These are phyloP conservation scores for Dryococelus australis DNA, from an alignment of 2,888 invertebrate species.

Conservation along the genomic window DNA sequence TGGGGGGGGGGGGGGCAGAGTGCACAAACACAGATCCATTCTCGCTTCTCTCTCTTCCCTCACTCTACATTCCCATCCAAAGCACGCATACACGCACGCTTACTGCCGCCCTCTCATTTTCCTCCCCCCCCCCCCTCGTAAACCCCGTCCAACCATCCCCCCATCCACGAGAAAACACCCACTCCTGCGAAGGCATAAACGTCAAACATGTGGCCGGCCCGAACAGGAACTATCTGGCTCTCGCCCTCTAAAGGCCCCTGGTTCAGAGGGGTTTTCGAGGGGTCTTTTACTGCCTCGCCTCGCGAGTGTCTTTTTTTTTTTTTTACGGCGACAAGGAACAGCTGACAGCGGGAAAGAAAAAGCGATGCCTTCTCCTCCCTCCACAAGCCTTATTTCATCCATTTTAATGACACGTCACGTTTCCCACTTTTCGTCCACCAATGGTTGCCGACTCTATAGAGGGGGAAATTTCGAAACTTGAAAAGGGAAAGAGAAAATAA, in stretches of 20 bases:
- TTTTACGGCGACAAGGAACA: neutral
- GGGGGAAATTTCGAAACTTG: neutral
- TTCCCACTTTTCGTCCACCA: neutral
- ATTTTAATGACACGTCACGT: neutral
- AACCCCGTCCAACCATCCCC: neutral
- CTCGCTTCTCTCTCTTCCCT: too few species aligned
- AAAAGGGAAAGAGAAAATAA: neutral
- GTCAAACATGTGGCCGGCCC: slow-evolving; percentile 16
- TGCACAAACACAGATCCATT: too few species aligned
- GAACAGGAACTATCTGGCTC: neutral
- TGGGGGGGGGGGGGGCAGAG: too few species aligned
- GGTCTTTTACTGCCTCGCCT: neutral
- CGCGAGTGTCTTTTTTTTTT: neutral
- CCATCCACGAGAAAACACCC: neutral
- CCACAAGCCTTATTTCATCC: slow-evolving; percentile 2
- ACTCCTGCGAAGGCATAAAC: neutral
- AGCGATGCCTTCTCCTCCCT: neutral
- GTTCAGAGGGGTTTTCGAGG: neutral
- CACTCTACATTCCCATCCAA: too few species aligned
- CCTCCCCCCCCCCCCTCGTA: neutral
- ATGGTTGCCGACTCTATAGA: neutral
- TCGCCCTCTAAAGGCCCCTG: neutral
- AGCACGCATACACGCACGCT: neutral
- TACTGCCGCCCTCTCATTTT: neutral
- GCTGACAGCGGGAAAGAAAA: neutral